These are phyloP conservation scores for Apamea monoglypha DNA, from an alignment of 2,888 invertebrate species.

Conservation along the genomic window DNA sequence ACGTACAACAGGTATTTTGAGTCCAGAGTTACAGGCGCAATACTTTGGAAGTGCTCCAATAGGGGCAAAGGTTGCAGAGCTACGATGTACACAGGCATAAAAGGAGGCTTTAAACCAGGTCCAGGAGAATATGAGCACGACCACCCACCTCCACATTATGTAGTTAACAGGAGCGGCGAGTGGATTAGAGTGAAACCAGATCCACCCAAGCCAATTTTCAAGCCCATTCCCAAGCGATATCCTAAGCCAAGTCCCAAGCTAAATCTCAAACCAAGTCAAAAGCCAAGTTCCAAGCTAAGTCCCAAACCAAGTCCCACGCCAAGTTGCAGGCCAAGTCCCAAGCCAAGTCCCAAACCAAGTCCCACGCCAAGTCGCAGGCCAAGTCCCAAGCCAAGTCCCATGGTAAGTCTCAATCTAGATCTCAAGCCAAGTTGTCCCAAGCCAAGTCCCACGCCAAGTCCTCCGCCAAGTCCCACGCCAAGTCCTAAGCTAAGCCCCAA, in stretches of 20 bases:
- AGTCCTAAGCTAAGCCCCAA: neutral
- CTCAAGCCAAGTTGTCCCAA: neutral
- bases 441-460: neutral
- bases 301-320: neutral
- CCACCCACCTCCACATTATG: conserved; percentile 55
- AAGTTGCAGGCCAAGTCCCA: neutral
- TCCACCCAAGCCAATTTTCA: neutral
- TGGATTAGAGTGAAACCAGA: conserved; percentile 44
- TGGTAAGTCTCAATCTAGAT: no score
- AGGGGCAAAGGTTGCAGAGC: conserved; percentile 58
- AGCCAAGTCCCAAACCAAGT: neutral
- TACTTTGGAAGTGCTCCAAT: conserved; percentile 60
- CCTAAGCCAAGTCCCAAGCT: neutral
- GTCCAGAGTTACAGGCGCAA: conserved; percentile 30
- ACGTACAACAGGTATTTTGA: conserved; percentile 59
- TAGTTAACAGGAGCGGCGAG: conserved; percentile 32
- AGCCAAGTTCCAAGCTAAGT: neutral
- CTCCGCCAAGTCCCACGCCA: neutral
- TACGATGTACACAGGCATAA: conserved; percentile 30
- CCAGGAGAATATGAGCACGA: conserved; percentile 36
- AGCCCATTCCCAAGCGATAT: neutral
- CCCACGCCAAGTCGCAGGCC: neutral
- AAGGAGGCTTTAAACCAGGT: conserved; percentile 15
- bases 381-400: neutral
- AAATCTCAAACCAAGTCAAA: neutral